Evolutionary conservation across 2,888 invertebrate genomes (phyloP).

Genomic region (Laothoe populi): DNA sequence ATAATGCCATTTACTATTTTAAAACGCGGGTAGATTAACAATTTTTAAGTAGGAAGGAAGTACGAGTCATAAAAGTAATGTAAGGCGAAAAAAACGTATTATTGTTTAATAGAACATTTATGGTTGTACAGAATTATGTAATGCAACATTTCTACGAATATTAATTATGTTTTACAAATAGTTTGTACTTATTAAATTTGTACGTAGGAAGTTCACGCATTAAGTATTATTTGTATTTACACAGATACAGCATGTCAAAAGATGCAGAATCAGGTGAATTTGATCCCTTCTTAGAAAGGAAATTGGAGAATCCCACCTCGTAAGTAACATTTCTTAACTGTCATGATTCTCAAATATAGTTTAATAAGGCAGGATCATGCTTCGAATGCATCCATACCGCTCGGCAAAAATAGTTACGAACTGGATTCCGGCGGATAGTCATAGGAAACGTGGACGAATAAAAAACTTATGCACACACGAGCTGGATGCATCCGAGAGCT

Average conservation of each 20-base stretch:
- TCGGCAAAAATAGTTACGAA: too few relatives aligned
- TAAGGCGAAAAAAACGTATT: not conserved
- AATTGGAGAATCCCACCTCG: constrained; percentile 91
- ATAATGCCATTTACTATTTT: not conserved
- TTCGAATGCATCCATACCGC: too few relatives aligned
- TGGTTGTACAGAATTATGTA: not conserved
- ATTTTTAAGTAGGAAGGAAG: too few relatives aligned
- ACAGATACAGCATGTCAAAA: constrained; percentile 54
- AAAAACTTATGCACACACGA: too few relatives aligned
- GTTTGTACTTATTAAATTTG: not conserved
- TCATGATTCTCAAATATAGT: too few relatives aligned
- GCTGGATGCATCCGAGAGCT: too few relatives aligned
- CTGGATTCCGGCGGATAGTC: too few relatives aligned
- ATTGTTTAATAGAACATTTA: not conserved
- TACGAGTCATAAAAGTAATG: not conserved
- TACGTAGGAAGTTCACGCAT: not conserved
- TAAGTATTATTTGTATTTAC: constrained; percentile 30
- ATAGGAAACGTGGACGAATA: too few relatives aligned
- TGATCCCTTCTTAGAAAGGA: constrained; percentile 90
- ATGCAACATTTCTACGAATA: constrained; percentile 8
- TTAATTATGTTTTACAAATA: not conserved
- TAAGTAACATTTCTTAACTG: constrained; percentile 78
- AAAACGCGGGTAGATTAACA: not conserved
- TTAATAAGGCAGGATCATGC: too few relatives aligned
- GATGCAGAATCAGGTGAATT: constrained; percentile 88